Evolutionary conservation across 2,113 vertebrate species (phyloP), one percentile per base, ranked within the genome.

Genomic region (Tachuris rubrigastra): DNA sequence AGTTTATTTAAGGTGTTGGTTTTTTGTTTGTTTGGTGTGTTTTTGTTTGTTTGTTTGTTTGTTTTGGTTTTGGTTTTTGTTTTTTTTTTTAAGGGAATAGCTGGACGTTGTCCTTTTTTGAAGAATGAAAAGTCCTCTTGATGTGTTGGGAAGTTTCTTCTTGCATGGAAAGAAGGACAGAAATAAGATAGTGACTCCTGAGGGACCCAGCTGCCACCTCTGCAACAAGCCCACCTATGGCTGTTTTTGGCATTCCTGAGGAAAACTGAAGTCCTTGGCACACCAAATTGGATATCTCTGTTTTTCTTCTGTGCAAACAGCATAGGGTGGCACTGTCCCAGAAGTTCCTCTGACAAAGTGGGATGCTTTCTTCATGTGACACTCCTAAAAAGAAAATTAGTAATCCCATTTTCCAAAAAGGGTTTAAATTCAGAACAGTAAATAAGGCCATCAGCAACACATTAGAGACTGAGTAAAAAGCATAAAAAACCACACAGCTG

Each of bases 131-230:
- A 58, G 14, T 33, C 39, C 18, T 74, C 15, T 27, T 59, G 14
- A 12, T 69, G 9, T 5, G 9, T 42, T 65, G 27, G 16, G 30
- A 76, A 30, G 20, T 8, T 59, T 22, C 46, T 55, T 37, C 28
- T 46, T 87, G 17, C 2, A 30, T 8, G 0, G 67, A 0, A 4
- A 81, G 49, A n/a, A 56, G 59, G 53, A n/a, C 2, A 55, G 18
- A 17, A 80, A 5, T 17, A 55, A 52, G 14, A 22, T 13, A 33
- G 21, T 10, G 39, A 66, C 63, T 86, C 20, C 30, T 2, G 17
- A 53, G 47, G 19, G 39, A 63, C 10, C 7, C 21, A 5, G 3
- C 2, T 75, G 41, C 18, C 28, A 7, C 23, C 27, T 13, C 27
- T 3, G 18, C 33, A 68, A 9, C 22, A 46, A 69, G 22, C 14